Evolutionary conservation across 2,113 vertebrate genomes (phyloP).

Genomic region (Nanorana parkeri): DNA sequence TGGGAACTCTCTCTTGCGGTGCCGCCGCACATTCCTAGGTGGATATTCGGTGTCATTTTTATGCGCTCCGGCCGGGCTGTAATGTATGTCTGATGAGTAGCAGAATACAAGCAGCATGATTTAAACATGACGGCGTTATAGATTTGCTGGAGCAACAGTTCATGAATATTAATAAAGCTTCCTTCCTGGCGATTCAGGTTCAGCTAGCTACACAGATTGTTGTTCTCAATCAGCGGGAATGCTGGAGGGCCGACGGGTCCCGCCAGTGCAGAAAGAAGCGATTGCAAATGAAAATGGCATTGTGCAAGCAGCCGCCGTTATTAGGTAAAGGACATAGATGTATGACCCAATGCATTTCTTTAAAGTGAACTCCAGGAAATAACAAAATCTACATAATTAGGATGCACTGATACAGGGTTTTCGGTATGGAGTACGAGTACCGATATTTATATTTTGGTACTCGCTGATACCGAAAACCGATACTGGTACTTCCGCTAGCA

Average conservation of each 20-base stretch:
- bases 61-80: neutral
- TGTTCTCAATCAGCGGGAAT: neutral
- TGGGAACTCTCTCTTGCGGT: too few relatives aligned
- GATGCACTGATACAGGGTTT: too few relatives aligned
- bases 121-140: constrained; percentile 38
- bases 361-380: too few relatives aligned
- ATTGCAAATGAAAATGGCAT: neutral
- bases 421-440: too few relatives aligned
- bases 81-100: constrained; percentile 15
- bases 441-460: too few relatives aligned
- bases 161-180: constrained; percentile 28
- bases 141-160: constrained; percentile 30
- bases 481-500: too few relatives aligned
- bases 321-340: neutral
- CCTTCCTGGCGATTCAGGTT: neutral
- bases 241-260: neutral
- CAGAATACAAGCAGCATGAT: constrained; percentile 28
- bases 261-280: neutral
- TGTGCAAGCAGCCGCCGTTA: neutral
- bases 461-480: too few relatives aligned
- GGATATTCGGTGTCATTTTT: neutral
- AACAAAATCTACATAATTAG: too few relatives aligned
- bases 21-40: neutral
- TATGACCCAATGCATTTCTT: too few relatives aligned
- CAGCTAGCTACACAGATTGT: neutral